These are phyloP conservation scores for Picus viridis DNA, from an alignment of 2,797 vertebrate genomes.

Conservation along the genomic window DNA sequence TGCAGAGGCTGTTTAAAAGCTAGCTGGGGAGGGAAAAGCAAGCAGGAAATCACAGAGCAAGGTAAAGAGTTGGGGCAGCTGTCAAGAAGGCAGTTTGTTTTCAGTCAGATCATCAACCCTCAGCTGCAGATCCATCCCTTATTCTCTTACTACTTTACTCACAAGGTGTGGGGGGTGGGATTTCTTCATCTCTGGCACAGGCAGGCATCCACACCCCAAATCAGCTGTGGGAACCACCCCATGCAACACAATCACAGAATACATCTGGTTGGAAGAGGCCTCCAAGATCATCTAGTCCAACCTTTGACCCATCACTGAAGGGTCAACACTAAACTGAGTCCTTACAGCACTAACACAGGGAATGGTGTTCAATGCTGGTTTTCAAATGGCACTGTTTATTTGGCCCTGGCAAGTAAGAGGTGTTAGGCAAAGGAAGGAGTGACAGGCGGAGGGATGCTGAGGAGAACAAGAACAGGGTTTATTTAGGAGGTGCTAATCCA, in stretches of 20 bases:
- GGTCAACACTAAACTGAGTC: too few species aligned
- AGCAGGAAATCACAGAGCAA: background rate
- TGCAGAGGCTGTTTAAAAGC: background rate
- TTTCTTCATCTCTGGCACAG: background rate
- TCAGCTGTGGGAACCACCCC: background rate
- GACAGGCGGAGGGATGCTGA: background rate
- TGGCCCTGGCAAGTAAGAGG: background rate
- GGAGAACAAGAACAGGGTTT: background rate
- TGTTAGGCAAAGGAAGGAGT: background rate
- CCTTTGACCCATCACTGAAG: too few species aligned
- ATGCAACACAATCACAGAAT: background rate
- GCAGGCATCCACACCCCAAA: background rate
- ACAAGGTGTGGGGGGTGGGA: too few species aligned
- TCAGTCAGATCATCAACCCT: background rate
- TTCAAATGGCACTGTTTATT: background rate
- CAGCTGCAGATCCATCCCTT: background rate
- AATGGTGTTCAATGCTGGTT: background rate
- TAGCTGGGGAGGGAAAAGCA: background rate
- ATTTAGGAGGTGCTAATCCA: background rate
- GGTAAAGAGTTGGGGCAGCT: background rate
- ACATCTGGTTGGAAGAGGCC: too few species aligned
- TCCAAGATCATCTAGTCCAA: too few species aligned
- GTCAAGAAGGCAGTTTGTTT: background rate
- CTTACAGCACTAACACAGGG: background rate
- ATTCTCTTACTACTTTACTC: background rate